Conservation (phyloP, 2,888 invertebrate species). For the Caradrina clavipalpis region DNA sequence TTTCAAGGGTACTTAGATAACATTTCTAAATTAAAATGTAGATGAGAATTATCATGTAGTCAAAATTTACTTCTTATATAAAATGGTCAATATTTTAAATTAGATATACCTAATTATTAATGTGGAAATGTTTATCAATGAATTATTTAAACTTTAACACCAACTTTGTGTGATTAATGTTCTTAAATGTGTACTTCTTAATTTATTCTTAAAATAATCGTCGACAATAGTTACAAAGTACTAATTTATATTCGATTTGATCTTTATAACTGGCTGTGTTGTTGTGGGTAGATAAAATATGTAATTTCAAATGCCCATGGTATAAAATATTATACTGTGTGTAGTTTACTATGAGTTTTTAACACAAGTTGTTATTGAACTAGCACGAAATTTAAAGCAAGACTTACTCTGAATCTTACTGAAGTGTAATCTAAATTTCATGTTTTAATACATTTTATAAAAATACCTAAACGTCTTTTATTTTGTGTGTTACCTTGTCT, state of each 20-base stretch:
- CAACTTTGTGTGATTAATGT: slow-evolving; percentile 36
- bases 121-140: slow-evolving; percentile 26
- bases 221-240: slow-evolving; percentile 48
- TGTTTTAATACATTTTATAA: slow-evolving; percentile 90
- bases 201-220: slow-evolving; percentile 35
- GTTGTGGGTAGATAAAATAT: slow-evolving; percentile 50
- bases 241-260: slow-evolving; percentile 55
- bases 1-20: slow-evolving; percentile 33
- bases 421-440: slow-evolving; percentile 82
- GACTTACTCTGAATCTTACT: slow-evolving; percentile 70
- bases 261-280: slow-evolving; percentile 63
- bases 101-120: slow-evolving; percentile 10
- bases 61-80: slow-evolving; percentile 50
- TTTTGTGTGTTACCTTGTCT: slow-evolving; percentile 3
- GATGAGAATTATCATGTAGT: slow-evolving; percentile 50
- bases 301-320: slow-evolving; percentile 39
- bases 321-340: slow-evolving; percentile 34
- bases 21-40: slow-evolving; percentile 47
- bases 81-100: slow-evolving; percentile 45
- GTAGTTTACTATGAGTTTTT: slow-evolving; percentile 46
- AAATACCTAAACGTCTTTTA: slow-evolving; percentile 61
- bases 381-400: slow-evolving; percentile 70
- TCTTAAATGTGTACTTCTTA: slow-evolving; percentile 28
- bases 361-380: slow-evolving; percentile 53
- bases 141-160: slow-evolving; percentile 33